phyloP scores from a whole-genome alignment of 2,888 invertebrate species.

The Apocheima hispidaria region DNA sequence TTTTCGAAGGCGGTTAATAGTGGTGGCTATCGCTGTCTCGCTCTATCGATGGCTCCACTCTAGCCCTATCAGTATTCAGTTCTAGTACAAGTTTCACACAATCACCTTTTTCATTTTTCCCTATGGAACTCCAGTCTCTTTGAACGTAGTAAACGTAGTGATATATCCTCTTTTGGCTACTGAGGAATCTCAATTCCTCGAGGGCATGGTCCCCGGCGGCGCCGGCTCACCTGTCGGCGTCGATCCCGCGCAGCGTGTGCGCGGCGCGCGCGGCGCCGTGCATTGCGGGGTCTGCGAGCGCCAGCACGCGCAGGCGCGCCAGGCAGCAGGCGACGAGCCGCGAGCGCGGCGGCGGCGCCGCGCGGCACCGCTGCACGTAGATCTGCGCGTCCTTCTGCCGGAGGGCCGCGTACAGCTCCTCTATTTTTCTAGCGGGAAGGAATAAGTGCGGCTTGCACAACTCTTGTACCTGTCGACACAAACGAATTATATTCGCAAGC shows the following conservation, averaged over 20 bases:
- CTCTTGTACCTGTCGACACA: constrained; percentile 81
- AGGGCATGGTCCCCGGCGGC: too few species aligned
- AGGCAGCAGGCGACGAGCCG: constrained; percentile 95
- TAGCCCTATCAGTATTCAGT: too few species aligned
- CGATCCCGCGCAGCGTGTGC: constrained; percentile 90
- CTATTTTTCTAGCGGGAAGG: constrained; percentile 94
- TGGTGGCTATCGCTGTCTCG: too few species aligned
- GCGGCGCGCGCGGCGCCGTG: constrained; percentile 93
- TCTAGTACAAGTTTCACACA: too few species aligned
- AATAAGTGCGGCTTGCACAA: constrained; percentile 93
- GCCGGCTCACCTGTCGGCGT: constrained; percentile 89
- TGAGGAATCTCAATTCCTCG: too few species aligned
- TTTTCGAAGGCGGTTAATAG: too few species aligned
- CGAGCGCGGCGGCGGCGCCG: constrained; percentile 88
- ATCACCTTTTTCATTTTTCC: too few species aligned
- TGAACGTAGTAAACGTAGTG: too few species aligned
- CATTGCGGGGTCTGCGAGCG: constrained; percentile 94
- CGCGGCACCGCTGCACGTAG: constrained; percentile 91
- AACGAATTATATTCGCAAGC: neutral
- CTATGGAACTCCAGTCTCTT: too few species aligned
- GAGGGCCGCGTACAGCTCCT: constrained; percentile 94
- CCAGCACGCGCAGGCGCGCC: constrained; percentile 87
- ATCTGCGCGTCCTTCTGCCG: constrained; percentile 97
- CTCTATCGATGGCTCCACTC: too few species aligned
- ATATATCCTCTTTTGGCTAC: too few species aligned